Percentiles rank a stretch among this genome's conserved stretches.
These are phyloP conservation scores for Ariolimax columbianus DNA, from an alignment of 2,888 invertebrate species.

Conservation along the genomic window DNA sequence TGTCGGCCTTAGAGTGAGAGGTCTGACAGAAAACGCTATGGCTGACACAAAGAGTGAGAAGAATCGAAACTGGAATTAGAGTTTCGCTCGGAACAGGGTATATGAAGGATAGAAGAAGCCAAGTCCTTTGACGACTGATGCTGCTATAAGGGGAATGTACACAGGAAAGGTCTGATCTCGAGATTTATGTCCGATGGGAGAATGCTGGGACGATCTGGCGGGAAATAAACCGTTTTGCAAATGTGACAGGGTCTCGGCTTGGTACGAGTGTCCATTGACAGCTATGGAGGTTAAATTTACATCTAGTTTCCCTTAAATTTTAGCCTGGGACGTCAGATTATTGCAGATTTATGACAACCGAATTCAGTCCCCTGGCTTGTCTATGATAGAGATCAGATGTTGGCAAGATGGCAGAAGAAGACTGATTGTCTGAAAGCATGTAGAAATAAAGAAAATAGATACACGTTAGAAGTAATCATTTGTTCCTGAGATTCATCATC, in stretches of 20 bases:
- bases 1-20: neutral
- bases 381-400: neutral
- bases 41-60: conserved; percentile 19
- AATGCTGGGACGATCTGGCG: neutral
- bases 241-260: conserved; percentile 16
- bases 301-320: neutral
- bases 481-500: neutral
- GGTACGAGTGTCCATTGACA: neutral
- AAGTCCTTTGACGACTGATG: conserved; percentile 17
- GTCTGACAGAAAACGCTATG: neutral
- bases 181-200: conserved; percentile 7
- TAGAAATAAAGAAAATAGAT: no score
- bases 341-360: conserved; percentile 11
- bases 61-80: conserved; percentile 31
- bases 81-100: neutral
- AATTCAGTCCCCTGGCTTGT: neutral
- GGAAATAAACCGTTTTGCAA: conserved; percentile 33
- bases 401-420: neutral
- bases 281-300: neutral
- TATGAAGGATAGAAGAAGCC: neutral
- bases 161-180: conserved; percentile 22
- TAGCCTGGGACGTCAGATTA: neutral
- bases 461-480: no score
- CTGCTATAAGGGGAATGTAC: conserved; percentile 11
- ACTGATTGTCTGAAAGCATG: no score